Evolutionary conservation across 2,888 invertebrate genomes (phyloP).

Genomic region (Lamellibrachia columna): DNA sequence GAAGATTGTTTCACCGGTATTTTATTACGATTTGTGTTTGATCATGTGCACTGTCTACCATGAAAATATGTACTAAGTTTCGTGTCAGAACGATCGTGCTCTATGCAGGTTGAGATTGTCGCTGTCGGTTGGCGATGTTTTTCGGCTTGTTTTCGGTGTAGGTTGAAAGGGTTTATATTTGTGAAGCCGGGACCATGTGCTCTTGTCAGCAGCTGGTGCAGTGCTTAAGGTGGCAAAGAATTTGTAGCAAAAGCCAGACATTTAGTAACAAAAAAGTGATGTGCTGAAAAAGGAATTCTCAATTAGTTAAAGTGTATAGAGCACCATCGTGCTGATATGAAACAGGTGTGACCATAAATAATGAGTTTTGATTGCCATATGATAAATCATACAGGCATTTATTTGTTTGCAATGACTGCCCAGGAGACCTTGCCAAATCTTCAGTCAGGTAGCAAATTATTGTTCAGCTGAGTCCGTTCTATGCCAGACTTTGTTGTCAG

Average conservation of each 20-base stretch:
- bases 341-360: not conserved
- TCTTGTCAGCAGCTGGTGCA: no score
- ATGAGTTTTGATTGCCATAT: not conserved
- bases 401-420: not conserved
- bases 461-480: not conserved
- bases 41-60: not conserved
- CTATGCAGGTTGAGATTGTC: not conserved
- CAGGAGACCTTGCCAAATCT: not conserved
- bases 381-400: not conserved
- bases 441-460: not conserved
- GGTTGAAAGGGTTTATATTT: no score
- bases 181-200: not conserved
- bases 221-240: not conserved
- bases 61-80: not conserved
- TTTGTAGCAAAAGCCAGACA: not conserved
- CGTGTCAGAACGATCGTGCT: not conserved
- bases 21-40: not conserved
- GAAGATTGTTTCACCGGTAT: constrained; percentile 11
- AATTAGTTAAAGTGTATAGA: not conserved
- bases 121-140: not conserved
- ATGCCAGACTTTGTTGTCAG: not conserved
- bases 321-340: not conserved
- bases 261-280: no score
- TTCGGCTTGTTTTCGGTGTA: not conserved
- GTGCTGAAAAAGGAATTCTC: no score